Conservation (phyloP, 2,113 vertebrate genomes). For the Urocolius indicus region DNA sequence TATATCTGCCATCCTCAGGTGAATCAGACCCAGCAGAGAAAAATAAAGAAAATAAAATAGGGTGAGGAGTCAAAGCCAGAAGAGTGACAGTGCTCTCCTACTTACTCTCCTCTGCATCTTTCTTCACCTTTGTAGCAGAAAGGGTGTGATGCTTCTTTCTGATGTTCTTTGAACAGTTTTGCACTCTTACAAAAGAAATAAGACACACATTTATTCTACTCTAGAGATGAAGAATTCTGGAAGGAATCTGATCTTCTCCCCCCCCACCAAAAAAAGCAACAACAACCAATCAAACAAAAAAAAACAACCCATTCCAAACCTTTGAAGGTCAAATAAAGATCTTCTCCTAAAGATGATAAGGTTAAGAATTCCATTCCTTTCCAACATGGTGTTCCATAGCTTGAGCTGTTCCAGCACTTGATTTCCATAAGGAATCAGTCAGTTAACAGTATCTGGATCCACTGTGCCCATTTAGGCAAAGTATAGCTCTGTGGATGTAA, state of each 20-base stretch:
- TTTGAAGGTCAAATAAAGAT: not conserved
- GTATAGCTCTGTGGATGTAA: not conserved
- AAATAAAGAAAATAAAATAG: not conserved
- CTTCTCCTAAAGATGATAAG: not conserved
- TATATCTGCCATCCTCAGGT: not conserved
- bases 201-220: not conserved
- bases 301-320: not conserved
- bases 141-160: not conserved
- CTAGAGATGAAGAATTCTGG: not conserved
- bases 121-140: not conserved
- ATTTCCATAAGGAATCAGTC: not conserved
- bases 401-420: not conserved
- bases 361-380: not conserved
- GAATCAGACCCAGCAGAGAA: not conserved
- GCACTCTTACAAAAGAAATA: not conserved
- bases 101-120: not conserved
- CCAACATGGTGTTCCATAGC: rapidly evolving
- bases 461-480: not conserved
- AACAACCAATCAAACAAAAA: not conserved
- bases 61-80: not conserved
- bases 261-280: not conserved
- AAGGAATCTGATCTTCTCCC: not conserved
- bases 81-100: not conserved
- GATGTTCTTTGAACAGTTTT: not conserved
- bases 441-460: too few species aligned